Evolutionary conservation across 30 jellyfish, hydroid and myxozoan species (phyloP).

Genomic region (Aurelia aurita complex sp. Pacific): DNA sequence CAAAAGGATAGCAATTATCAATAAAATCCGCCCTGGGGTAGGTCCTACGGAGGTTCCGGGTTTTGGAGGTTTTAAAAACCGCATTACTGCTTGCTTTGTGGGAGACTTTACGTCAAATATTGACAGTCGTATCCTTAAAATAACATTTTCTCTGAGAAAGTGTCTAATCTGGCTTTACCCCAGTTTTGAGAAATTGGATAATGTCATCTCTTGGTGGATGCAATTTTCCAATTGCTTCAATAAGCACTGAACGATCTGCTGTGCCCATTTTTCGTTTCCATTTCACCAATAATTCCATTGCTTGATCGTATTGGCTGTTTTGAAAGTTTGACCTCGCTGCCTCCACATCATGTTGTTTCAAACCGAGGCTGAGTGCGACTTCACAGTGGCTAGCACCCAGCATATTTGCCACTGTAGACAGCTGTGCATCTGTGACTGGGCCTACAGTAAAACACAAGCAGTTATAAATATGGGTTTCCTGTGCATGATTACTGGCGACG

Average conservation of each 20-base stretch:
- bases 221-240: constrained; percentile 3
- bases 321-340: constrained; percentile 10
- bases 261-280: constrained; percentile 25
- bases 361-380: constrained; percentile 33
- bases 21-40: too few species aligned
- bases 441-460: constrained; percentile 3
- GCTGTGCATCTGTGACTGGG: constrained; percentile 31
- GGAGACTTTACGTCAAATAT: too few species aligned
- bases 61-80: too few species aligned
- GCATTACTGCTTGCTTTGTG: too few species aligned
- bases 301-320: constrained; percentile 22
- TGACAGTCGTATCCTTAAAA: too few species aligned
- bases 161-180: background rate
- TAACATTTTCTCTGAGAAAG: too few species aligned
- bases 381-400: constrained; percentile 34
- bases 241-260: constrained; percentile 12
- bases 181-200: background rate
- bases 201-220: background rate
- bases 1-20: too few species aligned
- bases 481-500: too few species aligned
- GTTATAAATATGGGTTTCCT: too few species aligned
- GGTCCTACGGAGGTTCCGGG: too few species aligned
- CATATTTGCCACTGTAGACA: constrained; percentile 39
- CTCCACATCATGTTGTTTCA: constrained; percentile 2
- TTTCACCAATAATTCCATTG: constrained; percentile 18